phyloP scores from a whole-genome alignment of 2,797 vertebrate genomes.

The Acanthis flammea region DNA sequence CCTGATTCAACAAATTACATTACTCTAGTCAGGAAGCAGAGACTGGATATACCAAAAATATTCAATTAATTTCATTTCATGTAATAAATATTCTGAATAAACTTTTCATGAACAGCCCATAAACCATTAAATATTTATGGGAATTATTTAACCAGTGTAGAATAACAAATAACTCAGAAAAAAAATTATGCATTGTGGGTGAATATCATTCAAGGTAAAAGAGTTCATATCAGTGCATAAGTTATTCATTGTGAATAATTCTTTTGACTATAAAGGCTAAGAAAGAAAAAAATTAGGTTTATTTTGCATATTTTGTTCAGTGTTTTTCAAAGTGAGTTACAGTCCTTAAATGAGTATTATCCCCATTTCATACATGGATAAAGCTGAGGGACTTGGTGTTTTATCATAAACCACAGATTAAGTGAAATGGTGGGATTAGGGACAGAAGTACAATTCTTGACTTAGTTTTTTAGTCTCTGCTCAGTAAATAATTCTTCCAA shows the following conservation, averaged over 20 bases:
- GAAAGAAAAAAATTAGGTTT: neutral
- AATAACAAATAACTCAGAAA: conserved; percentile 7
- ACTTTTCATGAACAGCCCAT: neutral
- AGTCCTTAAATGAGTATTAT: neutral
- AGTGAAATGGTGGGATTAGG: neutral
- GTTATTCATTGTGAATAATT: conserved; percentile 34
- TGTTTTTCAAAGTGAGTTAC: neutral
- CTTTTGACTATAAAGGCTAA: neutral
- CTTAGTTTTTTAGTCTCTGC: neutral
- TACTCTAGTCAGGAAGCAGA: neutral
- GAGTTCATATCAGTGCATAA: neutral
- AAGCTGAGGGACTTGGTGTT: neutral
- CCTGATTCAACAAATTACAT: neutral
- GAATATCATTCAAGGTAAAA: neutral
- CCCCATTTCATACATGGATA: neutral
- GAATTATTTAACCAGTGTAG: neutral
- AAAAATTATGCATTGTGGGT: neutral
- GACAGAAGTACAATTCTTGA: neutral
- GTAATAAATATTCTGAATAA: conserved; percentile 14
- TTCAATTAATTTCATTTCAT: neutral
- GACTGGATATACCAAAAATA: neutral
- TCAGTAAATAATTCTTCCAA: neutral
- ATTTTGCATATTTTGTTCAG: neutral
- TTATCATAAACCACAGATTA: neutral
- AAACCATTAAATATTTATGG: conserved; percentile 46